These are phyloP conservation scores for Thyatira batis DNA, from an alignment of 2,888 invertebrate species.

Conservation along the genomic window DNA sequence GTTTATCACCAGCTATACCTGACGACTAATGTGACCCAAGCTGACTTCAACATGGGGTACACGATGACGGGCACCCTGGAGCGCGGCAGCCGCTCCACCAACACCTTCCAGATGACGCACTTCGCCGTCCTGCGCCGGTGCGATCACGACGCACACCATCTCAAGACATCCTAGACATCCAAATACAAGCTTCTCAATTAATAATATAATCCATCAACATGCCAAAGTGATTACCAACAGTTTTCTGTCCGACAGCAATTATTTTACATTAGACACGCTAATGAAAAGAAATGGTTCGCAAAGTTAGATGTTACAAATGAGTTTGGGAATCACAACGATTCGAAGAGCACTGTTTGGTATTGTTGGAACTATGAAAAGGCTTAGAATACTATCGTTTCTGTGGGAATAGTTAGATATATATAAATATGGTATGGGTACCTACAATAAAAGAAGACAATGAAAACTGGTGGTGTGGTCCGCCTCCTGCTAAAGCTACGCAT, in stretches of 20 bases:
- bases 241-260: neutral
- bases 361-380: too few relatives aligned
- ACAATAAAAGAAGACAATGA: neutral
- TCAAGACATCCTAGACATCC: constrained; percentile 59
- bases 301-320: neutral
- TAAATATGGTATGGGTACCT: neutral
- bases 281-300: neutral
- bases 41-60: constrained; percentile 95
- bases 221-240: neutral
- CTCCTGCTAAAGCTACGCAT: neutral
- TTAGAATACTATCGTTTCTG: neutral
- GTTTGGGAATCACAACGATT: neutral
- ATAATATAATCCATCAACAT: neutral
- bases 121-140: constrained; percentile 93
- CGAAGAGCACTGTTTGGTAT: neutral
- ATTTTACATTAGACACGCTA: neutral
- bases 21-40: constrained; percentile 91
- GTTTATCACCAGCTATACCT: constrained; percentile 84
- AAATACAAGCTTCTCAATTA: neutral
- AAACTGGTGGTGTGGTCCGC: neutral
- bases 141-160: constrained; percentile 84
- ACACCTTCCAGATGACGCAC: constrained; percentile 92
- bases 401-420: neutral
- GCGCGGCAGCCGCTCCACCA: constrained; percentile 88
- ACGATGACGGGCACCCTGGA: constrained; percentile 94